Percentiles rank a stretch among this genome's conserved stretches.
phyloP scores from a whole-genome alignment of 2,888 invertebrate genomes.

The Crematogaster levior region DNA sequence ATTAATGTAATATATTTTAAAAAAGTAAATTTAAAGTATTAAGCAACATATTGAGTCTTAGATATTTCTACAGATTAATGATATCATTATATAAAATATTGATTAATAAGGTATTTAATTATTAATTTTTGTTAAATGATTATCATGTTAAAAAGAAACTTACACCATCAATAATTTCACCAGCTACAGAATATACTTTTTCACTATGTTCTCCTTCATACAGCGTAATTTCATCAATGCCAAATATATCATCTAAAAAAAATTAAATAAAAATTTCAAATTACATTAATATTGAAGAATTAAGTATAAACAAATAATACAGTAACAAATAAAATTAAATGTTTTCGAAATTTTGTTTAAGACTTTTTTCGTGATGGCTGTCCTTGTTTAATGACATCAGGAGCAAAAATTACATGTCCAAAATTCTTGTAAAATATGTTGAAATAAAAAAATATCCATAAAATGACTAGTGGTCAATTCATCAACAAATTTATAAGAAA shows the following conservation, averaged over 20 bases:
- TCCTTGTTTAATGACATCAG: too few species aligned
- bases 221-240: constrained; percentile 97
- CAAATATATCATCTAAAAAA: constrained; percentile 93
- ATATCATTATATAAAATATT: neutral
- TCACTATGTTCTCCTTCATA: constrained; percentile 95
- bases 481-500: too few species aligned
- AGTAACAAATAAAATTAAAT: neutral
- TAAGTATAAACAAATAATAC: neutral
- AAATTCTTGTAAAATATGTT: too few species aligned
- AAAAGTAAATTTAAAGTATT: neutral
- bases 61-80: too few species aligned
- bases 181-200: constrained; percentile 95
- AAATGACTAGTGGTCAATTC: too few species aligned
- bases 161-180: constrained; percentile 98
- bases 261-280: neutral
- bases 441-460: too few species aligned
- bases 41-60: too few species aligned
- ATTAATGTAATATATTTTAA: neutral
- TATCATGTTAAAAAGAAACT: constrained; percentile 80
- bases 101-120: neutral
- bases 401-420: too few species aligned
- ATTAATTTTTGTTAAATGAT: neutral
- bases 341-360: neutral
- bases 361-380: too few species aligned
- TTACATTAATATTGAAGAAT: neutral